These are phyloP conservation scores for Neoscelio sp. DNA, from an alignment of 2,888 invertebrate genomes.

Conservation along the genomic window DNA sequence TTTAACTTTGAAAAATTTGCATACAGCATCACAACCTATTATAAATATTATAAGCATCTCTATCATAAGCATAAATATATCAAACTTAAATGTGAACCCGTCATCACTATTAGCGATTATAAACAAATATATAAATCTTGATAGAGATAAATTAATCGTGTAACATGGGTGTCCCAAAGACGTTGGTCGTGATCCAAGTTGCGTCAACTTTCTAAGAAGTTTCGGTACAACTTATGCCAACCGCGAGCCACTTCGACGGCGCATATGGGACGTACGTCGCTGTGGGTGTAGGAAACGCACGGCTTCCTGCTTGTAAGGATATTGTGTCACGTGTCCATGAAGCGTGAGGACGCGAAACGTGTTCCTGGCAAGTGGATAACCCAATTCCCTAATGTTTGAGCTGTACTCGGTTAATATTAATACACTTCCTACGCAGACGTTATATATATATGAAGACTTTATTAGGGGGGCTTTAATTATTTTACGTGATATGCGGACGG, in stretches of 20 bases:
- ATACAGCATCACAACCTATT: too few species aligned
- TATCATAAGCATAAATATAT: too few species aligned
- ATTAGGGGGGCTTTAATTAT: conserved; percentile 11
- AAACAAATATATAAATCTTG: too few species aligned
- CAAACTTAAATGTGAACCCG: too few species aligned
- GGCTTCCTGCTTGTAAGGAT: conserved; percentile 49
- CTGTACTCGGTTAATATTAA: conserved; percentile 49
- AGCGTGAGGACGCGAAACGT: conserved; percentile 70
- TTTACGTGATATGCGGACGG: neutral
- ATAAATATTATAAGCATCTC: too few species aligned
- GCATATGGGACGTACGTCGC: conserved; percentile 36
- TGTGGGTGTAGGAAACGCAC: conserved; percentile 33
- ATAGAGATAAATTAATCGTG: too few species aligned
- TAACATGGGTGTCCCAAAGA: too few species aligned
- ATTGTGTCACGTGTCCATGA: conserved; percentile 64
- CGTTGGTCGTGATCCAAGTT: conserved; percentile 70
- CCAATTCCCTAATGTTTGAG: conserved; percentile 72
- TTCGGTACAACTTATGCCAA: conserved; percentile 71
- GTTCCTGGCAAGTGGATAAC: conserved; percentile 75
- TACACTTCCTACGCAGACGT: conserved; percentile 9
- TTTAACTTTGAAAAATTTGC: too few species aligned
- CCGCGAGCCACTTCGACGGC: conserved; percentile 63
- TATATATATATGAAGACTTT: conserved; percentile 9
- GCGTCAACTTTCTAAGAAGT: conserved; percentile 75
- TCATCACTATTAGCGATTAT: too few species aligned